Evolutionary conservation across 2,888 invertebrate species (phyloP), one percentile per base, ranked within the genome.

Genomic region (Thymelicus lineola): DNA sequence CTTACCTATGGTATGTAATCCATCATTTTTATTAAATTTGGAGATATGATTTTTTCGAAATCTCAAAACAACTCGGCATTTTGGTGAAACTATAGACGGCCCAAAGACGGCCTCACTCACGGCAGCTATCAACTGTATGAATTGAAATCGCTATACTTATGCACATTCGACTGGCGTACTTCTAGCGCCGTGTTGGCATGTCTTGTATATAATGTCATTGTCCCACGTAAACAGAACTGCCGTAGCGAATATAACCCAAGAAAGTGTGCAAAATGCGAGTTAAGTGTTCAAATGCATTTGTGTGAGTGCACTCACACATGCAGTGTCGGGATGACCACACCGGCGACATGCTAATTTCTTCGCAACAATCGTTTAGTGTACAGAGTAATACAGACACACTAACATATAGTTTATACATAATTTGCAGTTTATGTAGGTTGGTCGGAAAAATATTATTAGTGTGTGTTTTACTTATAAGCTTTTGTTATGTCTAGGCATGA

Each of bases 291-390:
- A 64, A 59, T 64, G 70, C 35, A 28, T 35, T 42, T 28, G 42
- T 62, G n/a, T 20, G 57, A 58, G 64, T 70, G 64, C 42, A 46
- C 65, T 64, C 70, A 74, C 75, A 74, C 71, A 73, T 57, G 10
- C 28, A 70, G 46, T 2, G 53, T 20, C 28, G 77, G 77, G 80
- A 78, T 81, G 79, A 76, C 80, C 83, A 81, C 81, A 82, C 81
- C 75, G 78, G 80, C 83, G 82, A 88, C 89, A 88, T 90, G 90
- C 89, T 90, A 91, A 91, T 91, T 91, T 82, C 86, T 86, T 81
- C 75, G 80, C 80, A 78, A 81, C 70, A 70, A 70, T 70, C 65
- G 70, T 65, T 65, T 66, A 70, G 70, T 59, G 59, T 63, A 70
- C 53, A 53, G 53, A 53, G 53, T 53, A 53, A 53, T 55, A 35